phyloP scores from a whole-genome alignment of 2,888 invertebrate genomes.

The Acronicta leporina region DNA sequence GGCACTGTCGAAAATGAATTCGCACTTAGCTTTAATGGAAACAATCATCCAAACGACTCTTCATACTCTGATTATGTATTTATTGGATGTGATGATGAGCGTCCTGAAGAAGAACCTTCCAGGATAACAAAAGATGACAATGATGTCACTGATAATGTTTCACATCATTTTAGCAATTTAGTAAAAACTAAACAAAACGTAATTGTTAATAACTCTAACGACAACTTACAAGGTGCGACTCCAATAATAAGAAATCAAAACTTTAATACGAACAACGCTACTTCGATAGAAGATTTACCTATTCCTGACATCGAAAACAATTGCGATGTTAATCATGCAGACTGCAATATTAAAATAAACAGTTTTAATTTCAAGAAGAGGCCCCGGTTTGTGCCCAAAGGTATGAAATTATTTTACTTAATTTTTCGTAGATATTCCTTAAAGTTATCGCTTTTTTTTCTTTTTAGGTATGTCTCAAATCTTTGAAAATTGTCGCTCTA shows the following conservation, averaged over 20 bases:
- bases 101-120: not conserved
- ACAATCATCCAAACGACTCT: conserved; percentile 31
- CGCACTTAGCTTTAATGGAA: conserved; percentile 29
- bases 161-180: conserved; percentile 55
- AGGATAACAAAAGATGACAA: not conserved
- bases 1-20: conserved; percentile 32
- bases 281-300: not conserved
- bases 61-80: conserved; percentile 18
- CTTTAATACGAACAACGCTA: not conserved
- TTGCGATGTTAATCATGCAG: not conserved
- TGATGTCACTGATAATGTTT: conserved; percentile 36
- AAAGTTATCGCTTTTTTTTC: not conserved
- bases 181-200: conserved; percentile 6
- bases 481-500: conserved; percentile 72
- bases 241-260: not conserved
- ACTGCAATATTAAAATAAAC: conserved; percentile 40
- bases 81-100: not conserved
- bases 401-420: conserved; percentile 59
- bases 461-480: conserved; percentile 87
- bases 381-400: conserved; percentile 89
- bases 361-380: conserved; percentile 79
- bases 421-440: not conserved
- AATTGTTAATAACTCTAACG: not conserved
- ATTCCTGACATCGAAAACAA: conserved; percentile 1
- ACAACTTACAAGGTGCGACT: conserved; percentile 4